Percentiles rank a stretch among this genome's conserved stretches.
Conservation (phyloP, 2,797 vertebrate genomes). For the Phataginus tetradactyla region DNA sequence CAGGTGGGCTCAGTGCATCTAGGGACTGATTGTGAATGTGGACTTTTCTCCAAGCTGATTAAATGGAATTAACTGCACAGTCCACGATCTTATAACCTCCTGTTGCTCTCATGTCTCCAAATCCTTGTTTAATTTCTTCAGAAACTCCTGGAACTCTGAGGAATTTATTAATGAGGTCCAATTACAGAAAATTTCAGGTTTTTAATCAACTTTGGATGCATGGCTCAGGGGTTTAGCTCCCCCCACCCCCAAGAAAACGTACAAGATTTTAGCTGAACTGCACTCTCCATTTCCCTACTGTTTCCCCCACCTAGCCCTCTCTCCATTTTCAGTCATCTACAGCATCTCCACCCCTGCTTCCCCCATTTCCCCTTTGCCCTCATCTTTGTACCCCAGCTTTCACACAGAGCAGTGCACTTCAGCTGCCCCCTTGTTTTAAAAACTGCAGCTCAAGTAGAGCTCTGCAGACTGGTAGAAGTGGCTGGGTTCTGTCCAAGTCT, state of each 20-base stretch:
- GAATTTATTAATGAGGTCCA: slow-evolving; percentile 88
- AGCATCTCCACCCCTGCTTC: rapidly evolving
- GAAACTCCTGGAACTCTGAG: slow-evolving; percentile 79
- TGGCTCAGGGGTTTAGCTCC: slow-evolving; percentile 64
- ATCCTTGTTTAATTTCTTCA: slow-evolving; percentile 81
- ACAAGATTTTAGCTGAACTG: background rate
- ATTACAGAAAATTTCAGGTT: slow-evolving; percentile 82
- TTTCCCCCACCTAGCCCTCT: background rate
- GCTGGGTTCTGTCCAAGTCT: background rate
- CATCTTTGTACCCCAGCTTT: background rate
- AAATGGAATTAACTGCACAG: slow-evolving; percentile 83
- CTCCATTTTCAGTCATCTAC: background rate
- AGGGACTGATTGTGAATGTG: slow-evolving; percentile 66
- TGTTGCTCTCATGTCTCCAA: slow-evolving; percentile 77
- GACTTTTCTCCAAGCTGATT: slow-evolving; percentile 82
- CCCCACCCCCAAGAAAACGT: background rate
- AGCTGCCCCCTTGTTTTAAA: background rate
- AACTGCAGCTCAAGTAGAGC: background rate
- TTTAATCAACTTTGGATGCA: slow-evolving; percentile 78
- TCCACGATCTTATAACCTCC: slow-evolving; percentile 77
- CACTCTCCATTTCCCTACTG: background rate
- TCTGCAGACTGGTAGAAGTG: too few relatives aligned
- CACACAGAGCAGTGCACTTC: background rate
- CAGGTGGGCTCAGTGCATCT: slow-evolving; percentile 56
- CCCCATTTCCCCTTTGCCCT: background rate